Evolutionary conservation across 2,888 invertebrate species (phyloP), one percentile per base, ranked within the genome.

Genomic region (Smittia aterrima): DNA sequence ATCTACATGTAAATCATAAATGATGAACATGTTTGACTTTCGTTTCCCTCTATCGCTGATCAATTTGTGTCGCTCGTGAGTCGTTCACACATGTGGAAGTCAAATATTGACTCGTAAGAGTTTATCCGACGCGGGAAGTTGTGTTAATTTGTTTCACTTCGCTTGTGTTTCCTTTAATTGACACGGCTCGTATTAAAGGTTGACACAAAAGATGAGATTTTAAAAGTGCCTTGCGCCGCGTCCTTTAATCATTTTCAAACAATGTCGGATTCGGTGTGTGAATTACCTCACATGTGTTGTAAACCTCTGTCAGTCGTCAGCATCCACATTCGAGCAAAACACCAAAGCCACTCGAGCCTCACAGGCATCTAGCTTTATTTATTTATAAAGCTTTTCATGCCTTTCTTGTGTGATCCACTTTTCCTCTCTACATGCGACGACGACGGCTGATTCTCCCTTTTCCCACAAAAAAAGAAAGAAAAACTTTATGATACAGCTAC

Each of bases 11-110:
- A 24, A 58, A 58, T 58, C 58, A 24, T 58, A 2, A 47, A 32
- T 32, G 47, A 47, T 47, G 47, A 58, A 58, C 58, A 58, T 58
- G 58, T 58, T 58, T 58, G 58, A 58, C 58, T 58, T 22, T 24
- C 11, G 3, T 58, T 58, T 24, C 58, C 9, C 24, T 18, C 11
- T 58, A 22, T 58, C 58, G 24, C 11, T 22, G 22, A n/a, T 58
- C 24, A 22, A 58, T n/a, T 22, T 32, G 32, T 32, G 32, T 47
- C 16, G 16, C 11, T 47, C 47, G 47, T 47, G 11, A 38, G 47
- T 47, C 13, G 3, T 32, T 47, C 47, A 47, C 47, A 47, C 47
- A 47, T 16, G 47, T 47, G 47, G 16, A 38, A 24, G 11, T 22
- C 58, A 58, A 58, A 58, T 58, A 58, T 58, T 58, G 3, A 58